Percentiles rank a stretch among this genome's conserved stretches.
These are phyloP conservation scores for Drosophila incognita DNA, from an alignment of 2,888 invertebrate species.

Conservation along the genomic window DNA sequence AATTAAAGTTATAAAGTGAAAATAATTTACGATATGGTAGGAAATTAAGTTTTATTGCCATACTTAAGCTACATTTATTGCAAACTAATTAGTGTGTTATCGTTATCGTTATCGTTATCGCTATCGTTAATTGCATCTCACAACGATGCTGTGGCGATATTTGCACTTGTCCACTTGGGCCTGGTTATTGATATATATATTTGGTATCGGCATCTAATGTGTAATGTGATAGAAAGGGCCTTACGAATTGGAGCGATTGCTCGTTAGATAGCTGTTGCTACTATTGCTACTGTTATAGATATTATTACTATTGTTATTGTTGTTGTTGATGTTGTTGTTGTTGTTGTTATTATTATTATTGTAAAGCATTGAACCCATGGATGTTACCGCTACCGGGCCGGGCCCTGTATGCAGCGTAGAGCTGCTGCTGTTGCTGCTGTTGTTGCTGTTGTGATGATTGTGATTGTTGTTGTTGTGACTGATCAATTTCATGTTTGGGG, in stretches of 20 bases:
- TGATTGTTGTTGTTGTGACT: slow-evolving; percentile 48
- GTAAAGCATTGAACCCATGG: slow-evolving; percentile 86
- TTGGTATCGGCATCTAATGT: slow-evolving; percentile 61
- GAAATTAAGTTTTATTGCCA: slow-evolving; percentile 77
- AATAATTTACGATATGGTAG: slow-evolving; percentile 76
- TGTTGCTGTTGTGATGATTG: slow-evolving; percentile 38
- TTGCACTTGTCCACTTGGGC: slow-evolving; percentile 73
- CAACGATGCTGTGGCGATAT: slow-evolving; percentile 34
- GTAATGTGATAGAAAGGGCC: background rate
- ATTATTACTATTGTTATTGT: slow-evolving; percentile 26
- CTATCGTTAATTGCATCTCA: slow-evolving; percentile 3
- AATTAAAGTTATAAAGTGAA: slow-evolving; percentile 77
- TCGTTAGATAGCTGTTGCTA: slow-evolving; percentile 44
- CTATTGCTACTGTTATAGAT: slow-evolving; percentile 25
- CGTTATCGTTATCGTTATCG: slow-evolving; percentile 42
- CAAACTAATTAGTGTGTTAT: slow-evolving; percentile 79
- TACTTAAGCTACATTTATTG: slow-evolving; percentile 81
- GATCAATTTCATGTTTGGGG: slow-evolving; percentile 94
- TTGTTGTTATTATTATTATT: slow-evolving; percentile 57
- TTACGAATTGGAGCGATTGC: slow-evolving; percentile 64
- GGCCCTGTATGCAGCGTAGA: slow-evolving; percentile 87
- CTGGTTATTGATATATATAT: slow-evolving; percentile 46
- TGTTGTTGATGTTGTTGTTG: background rate
- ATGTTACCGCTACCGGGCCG: slow-evolving; percentile 81
- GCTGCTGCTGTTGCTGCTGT: slow-evolving; percentile 57